phyloP scores from a whole-genome alignment of 2,888 invertebrate genomes.

The Timandra comae region DNA sequence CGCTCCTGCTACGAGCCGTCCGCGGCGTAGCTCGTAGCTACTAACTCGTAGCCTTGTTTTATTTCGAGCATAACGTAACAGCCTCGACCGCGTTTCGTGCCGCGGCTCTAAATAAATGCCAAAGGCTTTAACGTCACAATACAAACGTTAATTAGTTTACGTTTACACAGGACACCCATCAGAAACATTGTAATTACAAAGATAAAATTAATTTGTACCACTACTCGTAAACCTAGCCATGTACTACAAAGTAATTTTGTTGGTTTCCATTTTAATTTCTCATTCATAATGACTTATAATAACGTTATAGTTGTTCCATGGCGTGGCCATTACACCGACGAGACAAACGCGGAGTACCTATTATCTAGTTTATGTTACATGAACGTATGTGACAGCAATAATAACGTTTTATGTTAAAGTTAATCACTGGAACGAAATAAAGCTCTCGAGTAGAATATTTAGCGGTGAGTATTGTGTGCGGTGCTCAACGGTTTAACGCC shows the following conservation, averaged over 20 bases:
- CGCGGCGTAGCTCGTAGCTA: slow-evolving; percentile 13
- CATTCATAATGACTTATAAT: no score
- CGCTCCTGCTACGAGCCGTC: slow-evolving; percentile 12
- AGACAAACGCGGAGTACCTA: background rate
- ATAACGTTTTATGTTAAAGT: slow-evolving; percentile 11
- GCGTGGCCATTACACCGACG: no score
- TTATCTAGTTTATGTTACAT: background rate
- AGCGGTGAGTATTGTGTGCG: slow-evolving; percentile 15
- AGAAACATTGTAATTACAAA: slow-evolving; percentile 1
- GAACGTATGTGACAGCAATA: slow-evolving; percentile 5
- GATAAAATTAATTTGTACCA: slow-evolving; percentile 2
- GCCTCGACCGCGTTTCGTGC: slow-evolving; percentile 38
- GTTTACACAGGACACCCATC: slow-evolving; percentile 9
- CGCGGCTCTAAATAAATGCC: slow-evolving; percentile 29
- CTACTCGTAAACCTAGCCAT: no score
- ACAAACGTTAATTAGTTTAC: slow-evolving; percentile 13
- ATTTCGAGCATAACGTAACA: slow-evolving; percentile 28
- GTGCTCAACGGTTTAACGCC: slow-evolving; percentile 28
- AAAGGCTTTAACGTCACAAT: slow-evolving; percentile 21
- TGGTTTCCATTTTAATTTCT: no score
- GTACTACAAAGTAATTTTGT: no score
- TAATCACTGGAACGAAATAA: slow-evolving; percentile 15
- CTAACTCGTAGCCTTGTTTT: slow-evolving; percentile 28
- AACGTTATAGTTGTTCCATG: no score
- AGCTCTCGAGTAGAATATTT: slow-evolving; percentile 6